Evolutionary conservation across 2,113 vertebrate species (phyloP).

Genomic region (Odocoileus hemionus): DNA sequence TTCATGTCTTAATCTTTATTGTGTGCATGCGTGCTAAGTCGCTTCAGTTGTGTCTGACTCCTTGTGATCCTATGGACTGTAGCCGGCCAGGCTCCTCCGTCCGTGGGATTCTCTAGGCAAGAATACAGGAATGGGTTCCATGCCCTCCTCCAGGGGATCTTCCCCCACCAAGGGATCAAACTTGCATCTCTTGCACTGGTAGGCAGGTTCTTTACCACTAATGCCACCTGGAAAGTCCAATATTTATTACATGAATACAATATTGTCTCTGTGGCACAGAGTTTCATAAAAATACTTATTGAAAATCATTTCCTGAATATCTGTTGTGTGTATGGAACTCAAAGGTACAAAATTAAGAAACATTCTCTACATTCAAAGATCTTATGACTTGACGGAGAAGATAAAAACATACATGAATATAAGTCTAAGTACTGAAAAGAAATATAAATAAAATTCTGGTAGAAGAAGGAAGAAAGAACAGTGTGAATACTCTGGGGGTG

Average conservation of each 20-base stretch:
- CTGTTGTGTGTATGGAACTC: background rate
- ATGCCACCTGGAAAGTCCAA: background rate
- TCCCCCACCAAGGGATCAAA: background rate
- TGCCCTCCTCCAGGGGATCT: background rate
- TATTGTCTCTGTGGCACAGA: background rate
- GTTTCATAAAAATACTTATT: background rate
- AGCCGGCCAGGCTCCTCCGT: rapidly evolving
- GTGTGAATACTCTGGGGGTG: background rate
- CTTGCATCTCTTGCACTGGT: background rate
- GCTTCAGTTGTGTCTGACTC: background rate
- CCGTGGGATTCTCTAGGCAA: background rate
- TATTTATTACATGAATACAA: background rate
- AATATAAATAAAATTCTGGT: background rate
- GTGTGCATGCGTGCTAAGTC: background rate
- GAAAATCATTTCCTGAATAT: background rate
- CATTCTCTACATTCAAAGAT: background rate
- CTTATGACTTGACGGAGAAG: background rate
- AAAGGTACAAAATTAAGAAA: background rate
- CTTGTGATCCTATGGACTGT: background rate
- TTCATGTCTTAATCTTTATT: background rate
- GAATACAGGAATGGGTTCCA: background rate
- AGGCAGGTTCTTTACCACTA: background rate
- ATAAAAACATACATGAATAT: background rate
- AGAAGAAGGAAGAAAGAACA: background rate
- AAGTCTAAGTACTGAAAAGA: background rate